Evolutionary conservation across 2,888 invertebrate genomes (phyloP), one percentile per base, ranked within the genome.

Genomic region (Andrena minutula): DNA sequence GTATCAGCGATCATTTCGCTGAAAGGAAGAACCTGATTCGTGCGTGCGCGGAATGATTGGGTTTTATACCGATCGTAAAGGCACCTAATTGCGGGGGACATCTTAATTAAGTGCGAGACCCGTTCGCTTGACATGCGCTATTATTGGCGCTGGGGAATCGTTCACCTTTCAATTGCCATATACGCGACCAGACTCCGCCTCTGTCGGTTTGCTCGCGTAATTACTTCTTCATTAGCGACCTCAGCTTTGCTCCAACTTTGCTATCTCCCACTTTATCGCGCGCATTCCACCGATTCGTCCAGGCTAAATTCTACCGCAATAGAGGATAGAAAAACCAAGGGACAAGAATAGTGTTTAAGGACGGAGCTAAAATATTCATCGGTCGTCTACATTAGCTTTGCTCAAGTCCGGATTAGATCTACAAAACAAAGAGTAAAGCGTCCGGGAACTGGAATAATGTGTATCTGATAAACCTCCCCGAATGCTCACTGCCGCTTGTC

Each of bases 21-120:
- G 4, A 23, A 47, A 74, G 66, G 81, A 82, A 74, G 86, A 84
- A 86, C 82, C 73, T 76, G 87, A 86, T 85, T 74, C 68, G 80
- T 85, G 84, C 89, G 90, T 88, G 90, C 85, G 70, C 80, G 72
- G 86, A 89, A 90, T 88, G 87, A 89, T 87, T 79, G 84, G 79
- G 72, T 83, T 89, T 89, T 89, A 83, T 83, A 82, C 75, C 80
- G 85, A 81, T 82, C 86, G 73, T 83, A 81, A 85, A 83, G 79
- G 69, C 71, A 64, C 79, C 87, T 90, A 90, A 90, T 90, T 90
- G 89, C 85, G 60, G 60, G 69, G 84, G 83, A 88, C 84, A 83
- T 90, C 89, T 90, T 89, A 89, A 90, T 90, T 90, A 87, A 89
- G 80, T 79, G 81, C 75, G 53, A 79, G 75, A 69, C 32, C 71